Percentiles rank a stretch among this genome's conserved stretches.
These are phyloP conservation scores for Melospiza melodia DNA, from an alignment of 2,113 vertebrate genomes.

Conservation along the genomic window DNA sequence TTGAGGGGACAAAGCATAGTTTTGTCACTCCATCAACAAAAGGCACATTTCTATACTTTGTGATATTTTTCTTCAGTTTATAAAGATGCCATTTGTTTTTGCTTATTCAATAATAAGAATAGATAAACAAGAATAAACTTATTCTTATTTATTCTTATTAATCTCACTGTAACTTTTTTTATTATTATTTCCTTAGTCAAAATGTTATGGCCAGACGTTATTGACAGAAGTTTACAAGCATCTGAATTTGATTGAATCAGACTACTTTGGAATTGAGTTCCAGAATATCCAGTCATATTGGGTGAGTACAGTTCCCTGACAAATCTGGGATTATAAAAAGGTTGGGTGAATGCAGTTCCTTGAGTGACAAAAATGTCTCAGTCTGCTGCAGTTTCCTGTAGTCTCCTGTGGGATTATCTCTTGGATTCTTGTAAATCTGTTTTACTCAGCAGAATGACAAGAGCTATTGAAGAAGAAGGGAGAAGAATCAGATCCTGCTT, in stretches of 20 bases:
- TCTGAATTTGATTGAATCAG: conserved; percentile 90
- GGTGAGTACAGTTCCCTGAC: conserved; percentile 77
- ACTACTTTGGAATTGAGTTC: conserved; percentile 97
- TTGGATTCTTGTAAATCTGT: background rate
- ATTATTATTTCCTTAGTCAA: conserved; percentile 74
- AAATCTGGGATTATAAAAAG: background rate
- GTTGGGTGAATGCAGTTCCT: background rate
- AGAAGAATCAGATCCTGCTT: background rate
- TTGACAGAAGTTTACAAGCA: conserved; percentile 84
- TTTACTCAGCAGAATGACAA: rapidly evolving
- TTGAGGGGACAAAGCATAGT: too few relatives aligned
- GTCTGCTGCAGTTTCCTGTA: background rate
- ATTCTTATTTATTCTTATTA: background rate
- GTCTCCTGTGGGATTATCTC: background rate
- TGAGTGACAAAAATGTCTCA: background rate
- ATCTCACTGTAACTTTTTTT: background rate
- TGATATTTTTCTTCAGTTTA: background rate
- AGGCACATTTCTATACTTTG: background rate
- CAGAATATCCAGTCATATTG: conserved; percentile 87
- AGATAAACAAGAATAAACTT: background rate
- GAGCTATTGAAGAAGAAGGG: background rate
- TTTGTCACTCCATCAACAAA: too few relatives aligned
- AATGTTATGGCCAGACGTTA: conserved; percentile 80
- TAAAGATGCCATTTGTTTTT: background rate
- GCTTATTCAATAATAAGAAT: background rate